Evolutionary conservation across 35 echinoderm and acorn worm genomes (phyloP).

Genomic region (Strongylocentrotus purpuratus): DNA sequence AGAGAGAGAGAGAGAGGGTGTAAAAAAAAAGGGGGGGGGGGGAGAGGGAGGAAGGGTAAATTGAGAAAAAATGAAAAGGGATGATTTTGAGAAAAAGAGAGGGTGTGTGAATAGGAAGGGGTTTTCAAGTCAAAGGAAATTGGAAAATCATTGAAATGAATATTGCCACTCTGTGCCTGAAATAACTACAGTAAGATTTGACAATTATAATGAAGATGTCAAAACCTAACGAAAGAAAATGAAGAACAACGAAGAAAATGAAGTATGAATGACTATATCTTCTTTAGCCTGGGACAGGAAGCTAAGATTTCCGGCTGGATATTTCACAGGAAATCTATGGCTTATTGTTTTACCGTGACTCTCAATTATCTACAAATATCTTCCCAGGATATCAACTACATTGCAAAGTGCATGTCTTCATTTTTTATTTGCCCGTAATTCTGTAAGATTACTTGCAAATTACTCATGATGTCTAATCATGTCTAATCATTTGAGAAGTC

Average conservation of each 20-base stretch:
- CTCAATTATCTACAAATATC: neutral
- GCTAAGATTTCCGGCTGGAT: neutral
- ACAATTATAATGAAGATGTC: neutral
- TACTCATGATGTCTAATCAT: constrained; percentile 12
- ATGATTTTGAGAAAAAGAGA: neutral
- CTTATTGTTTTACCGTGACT: neutral
- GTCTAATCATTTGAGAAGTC: neutral
- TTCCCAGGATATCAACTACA: neutral
- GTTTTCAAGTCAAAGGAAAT: neutral
- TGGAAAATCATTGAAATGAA: neutral
- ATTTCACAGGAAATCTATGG: neutral
- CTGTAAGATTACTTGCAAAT: neutral
- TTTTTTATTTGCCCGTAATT: neutral
- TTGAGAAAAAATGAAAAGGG: too few species aligned
- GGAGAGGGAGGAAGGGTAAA: too few species aligned
- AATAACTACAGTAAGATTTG: neutral
- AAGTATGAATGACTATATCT: neutral
- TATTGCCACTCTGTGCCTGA: neutral
- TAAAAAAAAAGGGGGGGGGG: neutral
- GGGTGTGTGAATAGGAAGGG: neutral
- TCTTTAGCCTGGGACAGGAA: neutral
- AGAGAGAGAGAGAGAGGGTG: neutral
- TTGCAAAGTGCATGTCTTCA: neutral
- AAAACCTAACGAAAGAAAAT: neutral
- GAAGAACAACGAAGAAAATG: neutral